phyloP scores from a whole-genome alignment of 2,113 vertebrate genomes.

The Nycticebus coucang region DNA sequence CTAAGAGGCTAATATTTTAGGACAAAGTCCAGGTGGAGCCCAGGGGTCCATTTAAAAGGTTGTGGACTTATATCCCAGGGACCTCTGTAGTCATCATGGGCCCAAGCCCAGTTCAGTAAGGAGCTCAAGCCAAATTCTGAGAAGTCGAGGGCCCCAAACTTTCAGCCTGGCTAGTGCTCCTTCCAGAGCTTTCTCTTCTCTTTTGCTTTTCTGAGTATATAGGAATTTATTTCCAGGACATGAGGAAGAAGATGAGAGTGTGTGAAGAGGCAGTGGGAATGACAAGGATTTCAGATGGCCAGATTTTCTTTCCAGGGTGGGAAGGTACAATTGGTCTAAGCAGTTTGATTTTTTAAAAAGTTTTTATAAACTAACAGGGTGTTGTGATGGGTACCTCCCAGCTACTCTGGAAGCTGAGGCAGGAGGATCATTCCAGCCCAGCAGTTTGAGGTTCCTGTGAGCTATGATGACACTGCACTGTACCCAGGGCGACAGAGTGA shows the following conservation, averaged over 20 bases:
- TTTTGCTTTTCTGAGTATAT: neutral
- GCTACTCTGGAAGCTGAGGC: too few species aligned
- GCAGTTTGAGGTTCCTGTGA: too few species aligned
- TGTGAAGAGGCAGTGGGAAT: neutral
- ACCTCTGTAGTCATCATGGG: accelerated
- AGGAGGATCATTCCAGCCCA: too few species aligned
- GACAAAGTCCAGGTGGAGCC: neutral
- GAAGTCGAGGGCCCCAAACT: neutral
- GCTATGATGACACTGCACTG: too few species aligned
- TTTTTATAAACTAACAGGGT: neutral
- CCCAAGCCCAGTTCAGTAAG: neutral
- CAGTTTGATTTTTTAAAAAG: too few species aligned
- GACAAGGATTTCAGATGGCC: neutral
- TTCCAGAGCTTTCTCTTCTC: neutral
- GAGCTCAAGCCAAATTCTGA: neutral
- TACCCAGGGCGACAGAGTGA: too few species aligned
- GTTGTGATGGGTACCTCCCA: too few species aligned
- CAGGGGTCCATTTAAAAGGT: neutral
- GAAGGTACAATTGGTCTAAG: neutral
- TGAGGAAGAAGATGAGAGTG: neutral
- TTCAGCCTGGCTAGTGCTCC: accelerated
- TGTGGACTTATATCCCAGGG: neutral
- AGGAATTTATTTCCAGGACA: neutral
- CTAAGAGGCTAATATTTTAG: neutral
- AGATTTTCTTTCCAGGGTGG: neutral